A percentile compares a stretch with the other conserved stretches of the same genome.
These are phyloP conservation scores for Momotus momota DNA, from an alignment of 2,797 vertebrate species.

Conservation along the genomic window DNA sequence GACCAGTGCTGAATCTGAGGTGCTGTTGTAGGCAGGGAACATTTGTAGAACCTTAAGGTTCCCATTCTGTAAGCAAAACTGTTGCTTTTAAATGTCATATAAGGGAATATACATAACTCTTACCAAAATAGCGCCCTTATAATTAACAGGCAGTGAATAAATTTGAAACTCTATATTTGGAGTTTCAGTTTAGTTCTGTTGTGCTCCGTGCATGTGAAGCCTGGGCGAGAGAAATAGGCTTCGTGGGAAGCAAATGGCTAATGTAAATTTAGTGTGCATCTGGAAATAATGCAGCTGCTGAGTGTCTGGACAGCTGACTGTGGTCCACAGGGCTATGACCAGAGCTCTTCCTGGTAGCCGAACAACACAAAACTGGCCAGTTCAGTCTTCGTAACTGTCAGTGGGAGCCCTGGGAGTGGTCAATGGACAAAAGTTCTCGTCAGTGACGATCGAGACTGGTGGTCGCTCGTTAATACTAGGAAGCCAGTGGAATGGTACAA, in stretches of 20 bases:
- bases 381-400: background rate
- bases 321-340: background rate
- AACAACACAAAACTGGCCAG: background rate
- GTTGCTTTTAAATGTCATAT: background rate
- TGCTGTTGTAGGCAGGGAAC: background rate
- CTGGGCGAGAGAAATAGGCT: background rate
- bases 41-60: background rate
- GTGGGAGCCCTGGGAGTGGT: background rate
- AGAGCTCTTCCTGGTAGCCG: background rate
- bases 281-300: background rate
- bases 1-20: background rate
- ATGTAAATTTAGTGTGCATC: background rate
- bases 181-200: background rate
- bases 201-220: background rate
- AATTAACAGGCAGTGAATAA: background rate
- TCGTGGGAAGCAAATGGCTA: background rate
- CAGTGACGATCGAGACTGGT: accelerated
- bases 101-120: background rate
- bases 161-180: background rate
- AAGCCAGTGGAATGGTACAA: background rate
- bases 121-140: background rate
- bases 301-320: background rate
- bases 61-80: background rate
- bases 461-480: background rate
- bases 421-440: background rate